Conservation (phyloP, 2,797 vertebrate species). For the Hoplostethus mediterraneus region DNA sequence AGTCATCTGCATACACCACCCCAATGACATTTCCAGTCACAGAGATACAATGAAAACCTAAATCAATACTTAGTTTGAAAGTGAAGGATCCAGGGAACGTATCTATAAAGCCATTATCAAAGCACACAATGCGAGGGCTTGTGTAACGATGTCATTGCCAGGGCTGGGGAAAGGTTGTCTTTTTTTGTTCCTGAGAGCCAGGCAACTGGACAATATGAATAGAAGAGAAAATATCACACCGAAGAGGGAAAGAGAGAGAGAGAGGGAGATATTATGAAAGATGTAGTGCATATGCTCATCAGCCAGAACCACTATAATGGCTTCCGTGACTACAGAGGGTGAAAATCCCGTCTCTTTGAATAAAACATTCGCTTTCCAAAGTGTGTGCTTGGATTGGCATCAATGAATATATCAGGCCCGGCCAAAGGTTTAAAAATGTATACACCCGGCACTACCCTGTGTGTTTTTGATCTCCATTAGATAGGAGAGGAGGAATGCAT, state of each 20-base stretch:
- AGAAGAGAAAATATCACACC: constrained; percentile 28
- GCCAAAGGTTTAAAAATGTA: constrained; percentile 36
- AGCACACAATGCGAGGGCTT: background rate
- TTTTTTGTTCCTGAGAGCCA: constrained; percentile 21
- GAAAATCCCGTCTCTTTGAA: constrained; percentile 47
- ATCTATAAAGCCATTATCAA: constrained; percentile 1
- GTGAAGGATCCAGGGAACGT: background rate
- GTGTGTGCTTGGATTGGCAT: constrained; percentile 31
- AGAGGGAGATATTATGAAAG: constrained; percentile 44
- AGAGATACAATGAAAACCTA: constrained; percentile 1
- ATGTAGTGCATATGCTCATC: constrained; percentile 44
- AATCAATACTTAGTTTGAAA: background rate
- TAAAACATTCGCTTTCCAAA: constrained; percentile 57
- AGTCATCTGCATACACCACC: background rate
- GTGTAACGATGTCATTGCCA: constrained; percentile 22
- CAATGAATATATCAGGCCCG: constrained; percentile 44
- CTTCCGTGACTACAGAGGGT: constrained; percentile 36
- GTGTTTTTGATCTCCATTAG: constrained; percentile 26
- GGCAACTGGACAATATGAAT: constrained; percentile 34
- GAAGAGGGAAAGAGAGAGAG: constrained; percentile 1
- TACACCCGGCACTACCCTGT: background rate
- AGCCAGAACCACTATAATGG: constrained; percentile 13
- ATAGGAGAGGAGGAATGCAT: background rate
- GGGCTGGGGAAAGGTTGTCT: background rate
- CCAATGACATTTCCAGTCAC: background rate